phyloP scores from a whole-genome alignment of 1,140 invertebrate genomes.

The Trichogramma pretiosum region DNA sequence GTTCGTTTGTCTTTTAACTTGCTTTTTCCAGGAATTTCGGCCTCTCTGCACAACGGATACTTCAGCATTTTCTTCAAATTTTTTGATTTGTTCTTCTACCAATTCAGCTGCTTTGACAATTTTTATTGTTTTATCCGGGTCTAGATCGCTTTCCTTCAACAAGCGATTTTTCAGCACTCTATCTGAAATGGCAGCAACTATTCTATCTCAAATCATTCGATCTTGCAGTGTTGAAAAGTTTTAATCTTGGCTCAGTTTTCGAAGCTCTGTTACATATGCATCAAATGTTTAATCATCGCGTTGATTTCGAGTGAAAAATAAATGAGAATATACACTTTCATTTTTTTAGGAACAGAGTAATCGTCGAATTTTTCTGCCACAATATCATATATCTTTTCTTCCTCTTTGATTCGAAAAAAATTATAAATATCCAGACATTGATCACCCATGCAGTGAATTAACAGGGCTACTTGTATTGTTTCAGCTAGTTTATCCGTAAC shows the following conservation, averaged over 20 bases:
- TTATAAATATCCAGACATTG: constrained; percentile 14
- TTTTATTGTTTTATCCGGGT: constrained; percentile 22
- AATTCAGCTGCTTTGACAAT: constrained; percentile 18
- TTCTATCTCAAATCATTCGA: constrained; percentile 28
- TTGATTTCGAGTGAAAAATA: constrained; percentile 25
- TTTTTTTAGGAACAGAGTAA: constrained; percentile 23
- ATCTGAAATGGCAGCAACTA: constrained; percentile 32
- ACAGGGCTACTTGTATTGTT: constrained; percentile 11
- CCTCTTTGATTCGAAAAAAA: constrained; percentile 8
- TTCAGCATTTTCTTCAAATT: no score
- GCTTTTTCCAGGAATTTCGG: no score
- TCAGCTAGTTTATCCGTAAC: constrained; percentile 5
- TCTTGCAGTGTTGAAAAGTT: constrained; percentile 26
- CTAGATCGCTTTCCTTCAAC: constrained; percentile 25
- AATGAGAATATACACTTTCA: constrained; percentile 20
- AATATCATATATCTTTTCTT: constrained; percentile 7
- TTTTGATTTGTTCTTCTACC: constrained; percentile 8
- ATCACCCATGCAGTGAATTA: constrained; percentile 19
- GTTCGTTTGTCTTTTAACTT: no score
- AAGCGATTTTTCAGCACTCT: constrained; percentile 29
- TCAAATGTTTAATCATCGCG: constrained; percentile 28
- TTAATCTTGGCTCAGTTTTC: constrained; percentile 24
- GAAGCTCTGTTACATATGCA: constrained; percentile 23
- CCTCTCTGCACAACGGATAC: no score
- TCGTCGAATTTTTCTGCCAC: constrained; percentile 20